Evolutionary conservation across 92 coral and sea anemone genomes (phyloP), one percentile per base, ranked within the genome.

Genomic region (Micromussa lordhowensis): DNA sequence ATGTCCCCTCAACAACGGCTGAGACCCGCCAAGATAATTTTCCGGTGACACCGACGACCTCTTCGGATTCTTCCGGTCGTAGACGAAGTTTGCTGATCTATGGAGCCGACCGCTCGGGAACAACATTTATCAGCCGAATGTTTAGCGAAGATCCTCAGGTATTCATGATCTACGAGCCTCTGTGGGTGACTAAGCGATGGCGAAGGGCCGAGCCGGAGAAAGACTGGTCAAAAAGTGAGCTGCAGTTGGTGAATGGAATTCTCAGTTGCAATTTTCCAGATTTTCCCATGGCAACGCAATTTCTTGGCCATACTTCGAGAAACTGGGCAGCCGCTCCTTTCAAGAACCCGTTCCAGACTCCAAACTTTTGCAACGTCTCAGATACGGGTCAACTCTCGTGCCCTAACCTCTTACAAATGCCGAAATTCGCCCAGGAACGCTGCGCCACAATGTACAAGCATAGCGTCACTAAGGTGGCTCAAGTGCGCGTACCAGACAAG

Each of bases 91-190:
- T 87, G 71, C 38, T 87, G 3, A 22, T 87, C 75, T 87, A 34
- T 74, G 90, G 90, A 3, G 86, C 90, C 8, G 90, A 87, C n/a
- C 90, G 90, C 16, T 87, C 90, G 44, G 90, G 90, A 51, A 87
- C 90, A 29, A 87, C 90, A 0, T 87, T 79, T 70, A 70, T 80
- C 74, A 87, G 86, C 68, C 72, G 86, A 80, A 87, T 87, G 90
- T 87, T 87, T 48, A 80, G 86, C 86, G 80, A 79, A 80, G 90
- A 87, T 68, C 90, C 90, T 6, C 84, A 87, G 44, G 49, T 87
- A 17, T 79, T 87, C 18, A 87, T 79, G 90, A 80, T 87, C 34
- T 87, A 87, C 68, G 90, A 87, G 54, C 90, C 90, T 15, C 76
- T 87, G 30, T 87, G 90, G 90, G 40, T 87, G 16, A 79, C 90